These are phyloP conservation scores for Eilema depressum DNA, from an alignment of 2,888 invertebrate species.

Conservation along the genomic window DNA sequence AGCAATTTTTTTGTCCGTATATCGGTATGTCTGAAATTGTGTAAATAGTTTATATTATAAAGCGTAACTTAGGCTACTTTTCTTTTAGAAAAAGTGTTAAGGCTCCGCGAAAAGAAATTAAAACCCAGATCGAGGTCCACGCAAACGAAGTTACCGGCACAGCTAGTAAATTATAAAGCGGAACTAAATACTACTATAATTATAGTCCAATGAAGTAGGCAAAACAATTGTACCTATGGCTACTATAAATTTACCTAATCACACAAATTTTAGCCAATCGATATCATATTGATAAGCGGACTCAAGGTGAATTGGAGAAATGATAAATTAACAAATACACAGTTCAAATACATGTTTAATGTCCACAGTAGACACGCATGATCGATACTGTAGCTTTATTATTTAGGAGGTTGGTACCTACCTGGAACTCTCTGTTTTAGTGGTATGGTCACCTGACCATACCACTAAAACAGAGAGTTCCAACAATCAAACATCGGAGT, in stretches of 20 bases:
- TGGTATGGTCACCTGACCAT: too few relatives aligned
- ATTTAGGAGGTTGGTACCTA: too few relatives aligned
- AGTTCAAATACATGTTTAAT: background rate
- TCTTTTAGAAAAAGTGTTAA: too few relatives aligned
- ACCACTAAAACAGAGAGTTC: background rate
- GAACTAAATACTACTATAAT: background rate
- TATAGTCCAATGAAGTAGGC: background rate
- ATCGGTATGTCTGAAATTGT: too few relatives aligned
- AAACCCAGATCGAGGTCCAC: too few relatives aligned
- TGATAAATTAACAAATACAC: background rate
- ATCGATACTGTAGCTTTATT: conserved; percentile 1
- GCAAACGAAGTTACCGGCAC: too few relatives aligned
- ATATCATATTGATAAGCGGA: conserved; percentile 6
- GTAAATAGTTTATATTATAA: too few relatives aligned
- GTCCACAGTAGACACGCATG: background rate
- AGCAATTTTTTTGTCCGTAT: too few relatives aligned
- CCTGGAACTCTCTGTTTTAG: too few relatives aligned
- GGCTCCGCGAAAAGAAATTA: too few relatives aligned
- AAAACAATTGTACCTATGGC: background rate
- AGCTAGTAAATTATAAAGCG: background rate
- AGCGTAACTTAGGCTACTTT: too few relatives aligned
- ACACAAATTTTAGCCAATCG: background rate
- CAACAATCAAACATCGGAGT: too few relatives aligned
- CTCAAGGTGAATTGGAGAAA: conserved; percentile 3
- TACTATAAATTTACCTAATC: background rate